phyloP scores from a whole-genome alignment of 2,113 vertebrate genomes.

The Scophthalmus maximus region DNA sequence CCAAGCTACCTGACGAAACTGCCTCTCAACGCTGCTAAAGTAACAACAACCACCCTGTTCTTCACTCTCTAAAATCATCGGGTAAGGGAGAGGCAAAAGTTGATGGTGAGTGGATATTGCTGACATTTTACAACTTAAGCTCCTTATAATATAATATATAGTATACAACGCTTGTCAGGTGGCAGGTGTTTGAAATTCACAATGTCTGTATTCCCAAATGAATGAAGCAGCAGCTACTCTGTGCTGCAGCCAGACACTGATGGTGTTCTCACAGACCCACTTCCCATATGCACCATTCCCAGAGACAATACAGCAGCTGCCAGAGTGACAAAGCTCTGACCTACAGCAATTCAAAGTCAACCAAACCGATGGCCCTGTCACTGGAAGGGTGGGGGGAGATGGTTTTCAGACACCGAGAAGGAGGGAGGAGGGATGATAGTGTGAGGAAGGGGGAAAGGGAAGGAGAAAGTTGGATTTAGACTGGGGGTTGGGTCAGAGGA shows the following conservation, averaged over 20 bases:
- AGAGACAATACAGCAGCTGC: slow-evolving; percentile 81
- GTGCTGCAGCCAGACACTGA: slow-evolving; percentile 41
- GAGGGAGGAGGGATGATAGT: slow-evolving; percentile 31
- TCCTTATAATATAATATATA: too few relatives aligned
- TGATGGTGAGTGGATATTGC: neutral
- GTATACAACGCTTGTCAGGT: neutral
- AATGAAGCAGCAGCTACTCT: slow-evolving; percentile 16
- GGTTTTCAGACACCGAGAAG: slow-evolving; percentile 44
- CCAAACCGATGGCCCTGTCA: slow-evolving; percentile 49
- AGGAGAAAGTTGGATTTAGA: slow-evolving; percentile 33
- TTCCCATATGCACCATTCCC: slow-evolving; percentile 70
- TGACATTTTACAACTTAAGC: neutral
- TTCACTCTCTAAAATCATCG: too few relatives aligned
- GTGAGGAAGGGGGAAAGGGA: slow-evolving; percentile 1
- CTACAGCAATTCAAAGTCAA: slow-evolving; percentile 58
- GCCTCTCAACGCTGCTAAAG: too few relatives aligned
- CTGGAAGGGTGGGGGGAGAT: slow-evolving; percentile 31
- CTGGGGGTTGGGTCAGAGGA: slow-evolving; percentile 49
- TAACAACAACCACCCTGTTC: too few relatives aligned
- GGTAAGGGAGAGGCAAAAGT: too few relatives aligned
- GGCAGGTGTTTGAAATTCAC: slow-evolving; percentile 18
- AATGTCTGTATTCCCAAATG: slow-evolving; percentile 29
- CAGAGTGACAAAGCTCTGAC: slow-evolving; percentile 68
- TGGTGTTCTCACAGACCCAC: slow-evolving; percentile 34
- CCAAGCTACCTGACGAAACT: too few relatives aligned